Conservation (phyloP, 2,113 vertebrate genomes). For the Daphoenositta chrysoptera region DNA sequence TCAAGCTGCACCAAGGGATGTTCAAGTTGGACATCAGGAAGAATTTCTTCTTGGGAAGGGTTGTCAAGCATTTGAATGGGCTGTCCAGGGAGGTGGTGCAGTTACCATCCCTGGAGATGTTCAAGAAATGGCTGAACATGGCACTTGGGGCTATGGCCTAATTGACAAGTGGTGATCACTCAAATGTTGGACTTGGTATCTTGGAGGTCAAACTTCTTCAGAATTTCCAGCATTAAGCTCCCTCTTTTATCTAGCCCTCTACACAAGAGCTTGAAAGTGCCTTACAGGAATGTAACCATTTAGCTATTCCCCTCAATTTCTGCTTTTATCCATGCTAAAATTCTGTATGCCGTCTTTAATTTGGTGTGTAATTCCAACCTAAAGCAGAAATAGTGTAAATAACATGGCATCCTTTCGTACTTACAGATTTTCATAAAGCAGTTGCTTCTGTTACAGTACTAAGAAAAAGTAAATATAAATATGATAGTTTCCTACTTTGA, state of each 20-base stretch:
- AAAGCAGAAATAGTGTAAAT: not conserved
- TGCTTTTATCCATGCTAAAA: not conserved
- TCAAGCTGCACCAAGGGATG: too few species aligned
- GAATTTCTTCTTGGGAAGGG: not conserved
- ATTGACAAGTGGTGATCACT: not conserved
- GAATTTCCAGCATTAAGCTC: not conserved
- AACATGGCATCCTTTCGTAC: not conserved
- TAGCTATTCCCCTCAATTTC: not conserved
- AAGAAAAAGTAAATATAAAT: not conserved
- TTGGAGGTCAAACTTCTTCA: not conserved
- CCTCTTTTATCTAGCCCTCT: not conserved
- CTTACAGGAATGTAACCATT: not conserved
- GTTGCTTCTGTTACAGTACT: not conserved
- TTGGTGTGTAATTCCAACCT: not conserved
- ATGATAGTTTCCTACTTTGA: not conserved
- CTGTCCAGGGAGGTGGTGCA: not conserved
- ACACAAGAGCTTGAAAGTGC: not conserved
- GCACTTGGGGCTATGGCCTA: not conserved
- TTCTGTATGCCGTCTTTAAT: not conserved
- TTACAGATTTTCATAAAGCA: not conserved
- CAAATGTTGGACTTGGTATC: not conserved
- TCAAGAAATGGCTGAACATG: not conserved
- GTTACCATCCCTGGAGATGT: not conserved
- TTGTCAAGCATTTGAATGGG: not conserved
- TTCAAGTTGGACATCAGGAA: not conserved